Base-by-base conservation (phyloP, 2,113 vertebrate genomes). In the Isichthys henryi region DNA sequence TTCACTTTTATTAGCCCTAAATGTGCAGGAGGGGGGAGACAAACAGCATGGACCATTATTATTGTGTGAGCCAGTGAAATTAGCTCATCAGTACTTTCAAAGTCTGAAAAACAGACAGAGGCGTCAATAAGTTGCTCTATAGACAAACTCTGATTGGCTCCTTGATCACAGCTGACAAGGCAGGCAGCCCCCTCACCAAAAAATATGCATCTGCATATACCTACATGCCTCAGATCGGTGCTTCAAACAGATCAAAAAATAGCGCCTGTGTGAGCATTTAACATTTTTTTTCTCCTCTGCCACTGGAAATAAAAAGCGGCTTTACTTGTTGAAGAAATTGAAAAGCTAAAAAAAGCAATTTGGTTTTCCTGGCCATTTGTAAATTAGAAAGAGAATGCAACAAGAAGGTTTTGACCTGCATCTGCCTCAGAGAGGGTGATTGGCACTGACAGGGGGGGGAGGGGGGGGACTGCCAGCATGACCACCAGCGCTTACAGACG, bases 1-100 rank as follows among this genome's bases (percentile, higher is more conserved):
- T 84, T 84, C 93, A 91, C 88, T 92, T 90, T 88, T 93, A 89
- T 94, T 93, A 94, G 87, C 86, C 91, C 77, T 90, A 93, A 90
- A 56, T 52, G 87, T 92, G 93, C 93, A 80, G 92, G 92, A 58
- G 23, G 80, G 45, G 43, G 80, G 43, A 15, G 13, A 82, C n/a
- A 56, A 53, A 56, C 50, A 39, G 31, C 85, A 87, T n/a, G 39
- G 85, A 27, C 49, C 88, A 90, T 94, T 91, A 92, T 88, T 93
- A 90, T 86, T 87, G 87, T 90, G 84, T 50, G 66, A 92, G 88
- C 58, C 91, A 90, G 82, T 91, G 88, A 92, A 91, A 93, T 86
- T 91, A 93, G n/a, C 88, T 92, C 91, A 90, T 91, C 90, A 91
- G 50, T 35, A 87, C 85, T 56, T 86, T 21, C 23, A 50, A 52